Conservation (phyloP, 2,797 vertebrate species). For the Danio choprae region DNA sequence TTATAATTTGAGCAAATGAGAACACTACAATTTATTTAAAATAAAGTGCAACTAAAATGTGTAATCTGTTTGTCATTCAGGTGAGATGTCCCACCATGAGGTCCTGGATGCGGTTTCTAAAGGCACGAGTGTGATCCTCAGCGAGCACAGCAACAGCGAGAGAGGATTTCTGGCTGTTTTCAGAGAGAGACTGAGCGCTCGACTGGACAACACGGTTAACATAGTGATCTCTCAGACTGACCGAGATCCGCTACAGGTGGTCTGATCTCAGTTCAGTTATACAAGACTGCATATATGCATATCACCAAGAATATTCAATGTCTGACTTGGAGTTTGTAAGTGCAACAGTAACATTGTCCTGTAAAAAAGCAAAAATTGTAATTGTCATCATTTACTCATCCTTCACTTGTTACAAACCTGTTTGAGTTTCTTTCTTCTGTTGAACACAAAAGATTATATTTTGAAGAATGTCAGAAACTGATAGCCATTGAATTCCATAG, state of each 20-base stretch:
- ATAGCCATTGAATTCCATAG: too few relatives aligned
- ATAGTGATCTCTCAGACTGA: slow-evolving; percentile 85
- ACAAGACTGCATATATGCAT: neutral
- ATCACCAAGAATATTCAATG: neutral
- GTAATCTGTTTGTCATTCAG: slow-evolving; percentile 67
- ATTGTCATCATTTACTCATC: too few relatives aligned
- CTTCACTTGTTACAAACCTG: too few relatives aligned
- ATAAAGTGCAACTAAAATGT: too few relatives aligned
- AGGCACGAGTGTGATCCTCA: slow-evolving; percentile 89
- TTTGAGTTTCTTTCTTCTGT: too few relatives aligned
- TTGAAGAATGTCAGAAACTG: too few relatives aligned
- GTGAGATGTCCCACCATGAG: slow-evolving; percentile 97
- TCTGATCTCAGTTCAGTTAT: slow-evolving; percentile 65
- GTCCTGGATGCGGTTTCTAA: slow-evolving; percentile 87
- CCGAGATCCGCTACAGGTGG: slow-evolving; percentile 87
- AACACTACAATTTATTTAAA: too few relatives aligned
- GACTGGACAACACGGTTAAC: slow-evolving; percentile 78
- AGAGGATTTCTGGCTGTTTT: slow-evolving; percentile 90
- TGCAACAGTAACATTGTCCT: slow-evolving; percentile 3
- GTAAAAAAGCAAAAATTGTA: too few relatives aligned
- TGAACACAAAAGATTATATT: too few relatives aligned
- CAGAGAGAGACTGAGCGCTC: slow-evolving; percentile 74
- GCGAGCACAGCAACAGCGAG: slow-evolving; percentile 97
- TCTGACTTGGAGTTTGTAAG: neutral
- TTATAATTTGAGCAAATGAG: too few relatives aligned